A percentile compares a stretch with the other conserved stretches of the same genome.
Evolutionary conservation across 2,113 vertebrate genomes (phyloP).

Genomic region (Brevimyrus niger): DNA sequence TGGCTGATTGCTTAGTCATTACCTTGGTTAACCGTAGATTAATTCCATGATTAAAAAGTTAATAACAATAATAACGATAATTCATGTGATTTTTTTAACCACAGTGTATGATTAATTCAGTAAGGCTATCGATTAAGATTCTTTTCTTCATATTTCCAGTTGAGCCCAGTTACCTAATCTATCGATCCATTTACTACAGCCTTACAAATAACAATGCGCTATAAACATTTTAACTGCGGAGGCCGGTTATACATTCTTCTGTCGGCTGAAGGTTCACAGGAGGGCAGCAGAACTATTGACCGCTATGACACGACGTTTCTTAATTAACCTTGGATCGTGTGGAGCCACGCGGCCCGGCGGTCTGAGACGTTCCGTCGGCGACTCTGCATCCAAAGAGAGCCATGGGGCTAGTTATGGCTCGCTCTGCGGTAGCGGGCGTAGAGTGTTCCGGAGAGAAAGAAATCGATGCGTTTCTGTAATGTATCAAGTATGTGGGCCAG

Average conservation of each 20-base stretch:
- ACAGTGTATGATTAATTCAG: neutral
- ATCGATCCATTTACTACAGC: neutral
- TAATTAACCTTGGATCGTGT: constrained; percentile 33
- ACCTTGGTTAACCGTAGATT: neutral
- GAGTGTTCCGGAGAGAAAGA: constrained; percentile 14
- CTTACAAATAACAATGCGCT: neutral
- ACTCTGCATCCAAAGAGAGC: neutral
- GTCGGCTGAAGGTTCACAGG: constrained; percentile 18
- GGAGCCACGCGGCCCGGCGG: neutral
- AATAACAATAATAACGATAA: neutral
- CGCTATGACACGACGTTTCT: constrained; percentile 33
- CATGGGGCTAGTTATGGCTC: constrained; percentile 21
- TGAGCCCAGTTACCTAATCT: neutral
- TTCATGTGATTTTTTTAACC: neutral
- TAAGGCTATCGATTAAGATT: neutral
- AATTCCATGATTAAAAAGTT: neutral
- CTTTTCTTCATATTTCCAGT: neutral
- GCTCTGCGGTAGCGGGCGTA: constrained; percentile 6
- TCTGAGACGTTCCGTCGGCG: constrained; percentile 13
- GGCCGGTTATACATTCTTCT: constrained; percentile 1
- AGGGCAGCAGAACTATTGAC: constrained; percentile 29
- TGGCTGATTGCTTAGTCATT: neutral
- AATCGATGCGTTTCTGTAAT: constrained; percentile 41
- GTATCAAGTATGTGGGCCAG: constrained; percentile 30
- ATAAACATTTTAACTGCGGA: neutral